Evolutionary conservation across 2,888 invertebrate genomes (phyloP).

Genomic region (Gortyna flavago): DNA sequence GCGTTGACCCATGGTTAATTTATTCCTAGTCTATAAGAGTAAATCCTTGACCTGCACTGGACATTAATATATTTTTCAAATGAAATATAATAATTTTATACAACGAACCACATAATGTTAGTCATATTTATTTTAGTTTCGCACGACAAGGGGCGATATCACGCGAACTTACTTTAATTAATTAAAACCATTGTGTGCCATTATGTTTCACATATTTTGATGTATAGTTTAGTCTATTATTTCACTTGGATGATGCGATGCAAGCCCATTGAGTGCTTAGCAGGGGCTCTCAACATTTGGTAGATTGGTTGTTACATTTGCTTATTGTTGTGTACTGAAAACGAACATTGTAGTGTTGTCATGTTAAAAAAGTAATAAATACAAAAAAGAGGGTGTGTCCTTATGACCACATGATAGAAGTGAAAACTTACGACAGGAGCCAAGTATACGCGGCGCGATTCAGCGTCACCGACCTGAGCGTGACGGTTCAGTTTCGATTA

Average conservation of each 20-base stretch:
- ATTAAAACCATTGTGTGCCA: constrained; percentile 46
- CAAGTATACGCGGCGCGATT: too few relatives aligned
- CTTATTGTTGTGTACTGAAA: not conserved
- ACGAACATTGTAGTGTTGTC: not conserved
- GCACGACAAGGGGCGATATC: constrained; percentile 45
- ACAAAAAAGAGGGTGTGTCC: not conserved
- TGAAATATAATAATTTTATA: constrained; percentile 19
- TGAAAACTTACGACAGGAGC: not conserved
- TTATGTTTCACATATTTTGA: constrained; percentile 35
- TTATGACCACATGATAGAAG: not conserved
- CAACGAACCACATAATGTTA: constrained; percentile 27
- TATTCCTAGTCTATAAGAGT: not conserved
- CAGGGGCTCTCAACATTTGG: constrained; percentile 29
- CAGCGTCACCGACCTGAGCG: not conserved
- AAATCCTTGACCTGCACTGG: constrained; percentile 30
- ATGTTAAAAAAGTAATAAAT: not conserved
- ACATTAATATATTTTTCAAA: constrained; percentile 21
- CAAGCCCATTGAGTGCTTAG: constrained; percentile 8
- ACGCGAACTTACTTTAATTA: constrained; percentile 63
- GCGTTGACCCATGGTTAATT: not conserved
- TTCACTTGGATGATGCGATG: constrained; percentile 28
- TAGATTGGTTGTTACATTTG: not conserved
- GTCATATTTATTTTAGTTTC: constrained; percentile 49
- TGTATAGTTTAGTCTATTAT: constrained; percentile 41
- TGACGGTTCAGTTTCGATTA: not conserved